These are phyloP conservation scores for Proteles cristata DNA, from an alignment of 2,113 vertebrate species.

Conservation along the genomic window DNA sequence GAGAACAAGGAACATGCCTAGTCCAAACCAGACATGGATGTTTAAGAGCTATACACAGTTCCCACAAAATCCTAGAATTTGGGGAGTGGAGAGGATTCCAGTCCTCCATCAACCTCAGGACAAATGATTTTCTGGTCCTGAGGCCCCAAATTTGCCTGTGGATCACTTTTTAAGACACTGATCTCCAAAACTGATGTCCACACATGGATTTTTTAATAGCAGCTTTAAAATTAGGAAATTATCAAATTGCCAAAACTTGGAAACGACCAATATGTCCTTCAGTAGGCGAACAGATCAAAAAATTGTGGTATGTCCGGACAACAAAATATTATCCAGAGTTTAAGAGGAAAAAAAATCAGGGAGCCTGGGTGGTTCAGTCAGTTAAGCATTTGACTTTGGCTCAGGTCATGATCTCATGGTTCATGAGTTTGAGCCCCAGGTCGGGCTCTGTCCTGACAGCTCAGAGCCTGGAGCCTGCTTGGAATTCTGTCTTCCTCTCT, in stretches of 20 bases:
- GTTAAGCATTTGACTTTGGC: too few relatives aligned
- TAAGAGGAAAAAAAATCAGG: too few relatives aligned
- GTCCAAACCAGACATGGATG: neutral
- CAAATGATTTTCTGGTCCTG: neutral
- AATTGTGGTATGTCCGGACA: neutral
- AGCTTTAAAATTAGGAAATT: neutral
- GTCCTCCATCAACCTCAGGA: neutral
- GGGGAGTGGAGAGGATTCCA: neutral
- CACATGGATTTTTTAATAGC: neutral
- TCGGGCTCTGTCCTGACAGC: too few relatives aligned
- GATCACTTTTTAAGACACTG: neutral
- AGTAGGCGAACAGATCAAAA: neutral
- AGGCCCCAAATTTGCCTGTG: neutral
- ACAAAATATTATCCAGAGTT: neutral
- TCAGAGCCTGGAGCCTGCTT: too few relatives aligned
- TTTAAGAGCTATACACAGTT: neutral
- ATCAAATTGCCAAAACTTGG: neutral
- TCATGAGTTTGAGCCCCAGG: too few relatives aligned
- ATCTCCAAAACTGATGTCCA: neutral
- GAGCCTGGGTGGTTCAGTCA: too few relatives aligned
- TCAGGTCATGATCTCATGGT: too few relatives aligned
- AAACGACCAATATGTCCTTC: neutral
- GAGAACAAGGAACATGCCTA: neutral
- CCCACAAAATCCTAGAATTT: neutral
- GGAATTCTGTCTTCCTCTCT: too few relatives aligned